These are phyloP conservation scores for Nautilus pompilius DNA, from an alignment of 1,140 invertebrate species.

Conservation along the genomic window DNA sequence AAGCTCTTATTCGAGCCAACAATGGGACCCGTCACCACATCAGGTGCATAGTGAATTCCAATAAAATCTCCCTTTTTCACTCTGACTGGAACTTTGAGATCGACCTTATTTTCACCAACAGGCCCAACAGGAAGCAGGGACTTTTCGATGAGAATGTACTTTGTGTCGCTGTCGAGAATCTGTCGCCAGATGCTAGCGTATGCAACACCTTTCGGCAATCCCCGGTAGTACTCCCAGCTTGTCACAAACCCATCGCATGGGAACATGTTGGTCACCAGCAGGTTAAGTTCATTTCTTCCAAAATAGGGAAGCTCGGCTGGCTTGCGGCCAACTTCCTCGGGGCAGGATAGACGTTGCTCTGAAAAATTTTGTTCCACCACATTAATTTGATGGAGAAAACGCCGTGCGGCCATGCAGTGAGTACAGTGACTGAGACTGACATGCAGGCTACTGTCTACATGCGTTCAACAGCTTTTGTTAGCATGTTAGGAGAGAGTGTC, in stretches of 20 bases:
- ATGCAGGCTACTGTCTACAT: no score
- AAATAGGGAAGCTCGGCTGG: conserved; percentile 26
- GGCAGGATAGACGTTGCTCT: conserved; percentile 36
- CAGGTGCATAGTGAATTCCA: conserved; percentile 40
- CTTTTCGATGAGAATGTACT: conserved; percentile 32
- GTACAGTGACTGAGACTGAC: no score
- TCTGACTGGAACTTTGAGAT: conserved; percentile 16
- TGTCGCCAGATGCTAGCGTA: conserved; percentile 39
- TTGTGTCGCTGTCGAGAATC: conserved; percentile 20
- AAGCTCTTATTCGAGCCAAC: conserved; percentile 30
- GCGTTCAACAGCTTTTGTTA: no score
- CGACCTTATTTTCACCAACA: conserved; percentile 30
- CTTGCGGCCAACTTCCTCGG: conserved; percentile 31
- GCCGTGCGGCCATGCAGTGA: no score
- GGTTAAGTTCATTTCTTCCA: conserved; percentile 37
- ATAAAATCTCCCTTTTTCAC: conserved; percentile 45
- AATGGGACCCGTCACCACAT: conserved; percentile 30
- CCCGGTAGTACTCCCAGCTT: conserved; percentile 38
- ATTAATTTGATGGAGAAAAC: no score
- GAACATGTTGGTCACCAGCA: conserved; percentile 46
- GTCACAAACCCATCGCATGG: conserved; percentile 39
- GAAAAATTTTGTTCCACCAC: no score
- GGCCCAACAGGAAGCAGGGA: conserved; percentile 27
- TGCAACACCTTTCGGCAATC: conserved; percentile 21
- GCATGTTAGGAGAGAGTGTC: no score